phyloP scores from a whole-genome alignment of 2,797 vertebrate species.

The Fundulus diaphanus region DNA sequence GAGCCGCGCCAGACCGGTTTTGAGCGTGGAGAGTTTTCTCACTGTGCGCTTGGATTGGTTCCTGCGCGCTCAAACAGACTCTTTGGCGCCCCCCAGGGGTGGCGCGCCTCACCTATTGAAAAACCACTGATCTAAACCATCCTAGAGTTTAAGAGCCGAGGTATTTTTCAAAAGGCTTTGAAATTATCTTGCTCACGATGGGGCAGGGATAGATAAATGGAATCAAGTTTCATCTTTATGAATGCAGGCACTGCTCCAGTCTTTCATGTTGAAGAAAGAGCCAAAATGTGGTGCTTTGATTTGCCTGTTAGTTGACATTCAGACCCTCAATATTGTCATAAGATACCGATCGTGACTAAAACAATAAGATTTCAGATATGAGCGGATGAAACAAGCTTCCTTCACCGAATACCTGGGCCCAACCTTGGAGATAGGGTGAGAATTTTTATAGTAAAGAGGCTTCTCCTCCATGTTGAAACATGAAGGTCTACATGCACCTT shows the following conservation, averaged over 20 bases:
- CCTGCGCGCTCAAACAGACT: too few relatives aligned
- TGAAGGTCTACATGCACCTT: neutral
- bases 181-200: neutral
- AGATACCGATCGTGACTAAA: neutral
- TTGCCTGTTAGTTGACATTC: neutral
- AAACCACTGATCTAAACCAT: too few relatives aligned
- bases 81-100: too few relatives aligned
- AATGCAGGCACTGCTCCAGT: too few relatives aligned
- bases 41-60: too few relatives aligned
- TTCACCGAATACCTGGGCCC: neutral
- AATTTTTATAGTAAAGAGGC: neutral
- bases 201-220: too few relatives aligned
- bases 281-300: too few relatives aligned
- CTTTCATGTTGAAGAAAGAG: too few relatives aligned
- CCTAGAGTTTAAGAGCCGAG: neutral
- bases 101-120: too few relatives aligned
- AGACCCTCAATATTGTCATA: neutral
- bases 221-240: neutral
- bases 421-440: neutral
- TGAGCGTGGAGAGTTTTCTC: too few relatives aligned
- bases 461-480: neutral
- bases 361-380: neutral
- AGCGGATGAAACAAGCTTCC: neutral
- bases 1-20: too few relatives aligned
- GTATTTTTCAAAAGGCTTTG: neutral